A percentile compares a stretch with the other conserved stretches of the same genome.
phyloP scores from a whole-genome alignment of 2,113 vertebrate genomes.

The Sturnira hondurensis region DNA sequence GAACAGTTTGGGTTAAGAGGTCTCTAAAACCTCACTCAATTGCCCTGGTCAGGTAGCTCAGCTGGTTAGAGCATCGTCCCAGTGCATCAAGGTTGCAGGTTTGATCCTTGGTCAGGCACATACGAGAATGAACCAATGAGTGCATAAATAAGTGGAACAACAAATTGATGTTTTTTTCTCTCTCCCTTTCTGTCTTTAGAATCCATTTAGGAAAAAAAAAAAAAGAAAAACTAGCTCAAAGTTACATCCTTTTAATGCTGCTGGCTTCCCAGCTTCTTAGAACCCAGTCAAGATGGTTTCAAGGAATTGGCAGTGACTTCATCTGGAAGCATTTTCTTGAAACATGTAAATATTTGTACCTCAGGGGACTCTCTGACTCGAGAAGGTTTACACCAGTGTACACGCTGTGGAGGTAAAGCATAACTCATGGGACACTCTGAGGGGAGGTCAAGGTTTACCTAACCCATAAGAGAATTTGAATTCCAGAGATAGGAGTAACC shows the following conservation, averaged over 20 bases:
- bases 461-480: neutral
- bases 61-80: too few species aligned
- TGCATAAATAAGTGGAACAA: too few species aligned
- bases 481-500: neutral
- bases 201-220: too few species aligned
- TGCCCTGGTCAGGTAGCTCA: too few species aligned
- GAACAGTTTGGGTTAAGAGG: neutral
- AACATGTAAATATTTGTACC: conserved; percentile 42
- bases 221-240: neutral
- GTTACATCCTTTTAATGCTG: neutral
- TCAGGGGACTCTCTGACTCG: neutral
- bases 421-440: neutral
- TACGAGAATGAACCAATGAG: too few species aligned
- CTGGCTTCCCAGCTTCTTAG: neutral
- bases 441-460: neutral
- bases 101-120: too few species aligned
- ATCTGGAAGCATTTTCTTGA: conserved; percentile 52
- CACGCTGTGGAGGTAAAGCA: neutral
- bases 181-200: too few species aligned
- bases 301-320: conserved; percentile 27
- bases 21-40: neutral
- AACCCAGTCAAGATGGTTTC: neutral
- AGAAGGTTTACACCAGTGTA: neutral
- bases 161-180: too few species aligned
- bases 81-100: too few species aligned